These are phyloP conservation scores for Vanacampus margaritifer DNA, from an alignment of 2,113 vertebrate genomes.

Conservation along the genomic window DNA sequence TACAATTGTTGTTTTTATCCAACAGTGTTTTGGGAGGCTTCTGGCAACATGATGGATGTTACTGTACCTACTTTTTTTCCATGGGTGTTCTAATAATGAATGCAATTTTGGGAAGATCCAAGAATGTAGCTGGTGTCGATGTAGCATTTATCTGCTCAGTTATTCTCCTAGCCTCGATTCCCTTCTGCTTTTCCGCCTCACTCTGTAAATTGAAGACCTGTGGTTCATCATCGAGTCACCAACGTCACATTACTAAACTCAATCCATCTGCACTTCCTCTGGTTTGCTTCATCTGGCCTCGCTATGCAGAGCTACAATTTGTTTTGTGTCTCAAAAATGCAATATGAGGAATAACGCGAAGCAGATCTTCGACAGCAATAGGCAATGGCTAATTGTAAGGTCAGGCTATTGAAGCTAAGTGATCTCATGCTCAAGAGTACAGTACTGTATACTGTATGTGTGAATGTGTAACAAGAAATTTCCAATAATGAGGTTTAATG, in stretches of 20 bases:
- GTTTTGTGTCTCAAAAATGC: background rate
- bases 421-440: too few species aligned
- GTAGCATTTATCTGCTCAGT: background rate
- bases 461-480: background rate
- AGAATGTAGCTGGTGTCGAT: background rate
- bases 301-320: constrained; percentile 4
- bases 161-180: constrained; percentile 24
- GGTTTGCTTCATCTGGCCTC: constrained; percentile 24
- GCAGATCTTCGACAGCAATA: background rate
- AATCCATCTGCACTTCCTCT: constrained; percentile 28
- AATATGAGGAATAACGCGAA: background rate
- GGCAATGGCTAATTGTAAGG: background rate
- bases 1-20: too few species aligned
- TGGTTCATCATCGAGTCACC: constrained; percentile 15
- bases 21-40: background rate
- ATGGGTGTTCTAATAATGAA: too few species aligned
- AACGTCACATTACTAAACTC: constrained; percentile 28
- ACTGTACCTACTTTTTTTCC: too few species aligned
- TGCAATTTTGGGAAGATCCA: too few species aligned
- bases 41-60: too few species aligned
- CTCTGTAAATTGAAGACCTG: constrained; percentile 44
- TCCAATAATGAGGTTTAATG: background rate
- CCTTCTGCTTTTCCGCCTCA: constrained; percentile 4
- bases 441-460: background rate
- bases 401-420: background rate